These are phyloP conservation scores for Pyrgilauda ruficollis DNA, from an alignment of 2,113 vertebrate species.

Conservation along the genomic window DNA sequence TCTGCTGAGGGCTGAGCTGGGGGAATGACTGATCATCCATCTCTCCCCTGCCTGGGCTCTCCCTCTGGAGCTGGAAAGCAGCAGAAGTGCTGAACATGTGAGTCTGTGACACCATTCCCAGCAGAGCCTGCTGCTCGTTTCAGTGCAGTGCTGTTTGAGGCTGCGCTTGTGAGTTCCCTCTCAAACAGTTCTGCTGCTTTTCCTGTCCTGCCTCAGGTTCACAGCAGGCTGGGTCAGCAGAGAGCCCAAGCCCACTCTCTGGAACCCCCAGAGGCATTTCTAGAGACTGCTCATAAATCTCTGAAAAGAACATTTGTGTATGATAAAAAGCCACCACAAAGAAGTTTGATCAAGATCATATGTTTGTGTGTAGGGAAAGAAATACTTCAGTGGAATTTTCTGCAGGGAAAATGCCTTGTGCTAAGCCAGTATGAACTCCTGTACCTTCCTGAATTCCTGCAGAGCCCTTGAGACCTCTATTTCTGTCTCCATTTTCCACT, in stretches of 20 bases:
- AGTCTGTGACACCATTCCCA: neutral
- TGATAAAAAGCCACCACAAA: rapidly evolving
- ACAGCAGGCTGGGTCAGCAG: neutral
- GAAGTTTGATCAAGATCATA: neutral
- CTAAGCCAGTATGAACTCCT: neutral
- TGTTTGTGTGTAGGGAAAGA: neutral
- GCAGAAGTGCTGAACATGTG: neutral
- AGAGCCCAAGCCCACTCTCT: neutral
- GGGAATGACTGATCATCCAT: neutral
- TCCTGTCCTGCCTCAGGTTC: neutral
- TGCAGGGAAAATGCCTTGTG: neutral
- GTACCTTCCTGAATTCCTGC: neutral
- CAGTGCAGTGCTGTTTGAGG: neutral
- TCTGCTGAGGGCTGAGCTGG: neutral
- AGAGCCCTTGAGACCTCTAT: neutral
- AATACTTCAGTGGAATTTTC: neutral
- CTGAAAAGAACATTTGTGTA: neutral
- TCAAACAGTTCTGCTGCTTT: neutral
- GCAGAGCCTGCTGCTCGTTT: neutral
- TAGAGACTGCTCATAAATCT: neutral
- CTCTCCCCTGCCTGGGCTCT: neutral
- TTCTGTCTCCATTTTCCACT: neutral
- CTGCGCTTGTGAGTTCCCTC: neutral
- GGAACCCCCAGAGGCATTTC: neutral
- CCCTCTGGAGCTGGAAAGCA: neutral